Evolutionary conservation across 2,888 invertebrate genomes (phyloP), one percentile per base, ranked within the genome.

Genomic region (Stegophylla sp.): DNA sequence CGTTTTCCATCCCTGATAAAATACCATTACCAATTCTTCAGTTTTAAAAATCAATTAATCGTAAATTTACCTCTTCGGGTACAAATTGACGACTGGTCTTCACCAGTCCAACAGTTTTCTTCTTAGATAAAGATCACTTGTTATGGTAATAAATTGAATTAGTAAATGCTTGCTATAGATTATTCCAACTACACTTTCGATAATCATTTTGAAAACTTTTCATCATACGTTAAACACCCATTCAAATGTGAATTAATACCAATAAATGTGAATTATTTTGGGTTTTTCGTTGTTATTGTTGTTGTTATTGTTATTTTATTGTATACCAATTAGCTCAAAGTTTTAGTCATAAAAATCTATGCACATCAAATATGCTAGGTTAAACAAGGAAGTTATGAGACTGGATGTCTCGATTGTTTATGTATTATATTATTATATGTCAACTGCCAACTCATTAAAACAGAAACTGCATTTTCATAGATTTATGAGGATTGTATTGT

Each of bases 371-470:
- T 13, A 51, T n/a, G n/a, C 5, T 34, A 15, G 3, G 3, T 3
- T 51, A 69, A 28, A 20, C 4, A 10, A 48, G 15, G 3, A 53
- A 1, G 15, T 53, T 53, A 71, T 53, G 20, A 1, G 7, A 34
- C 34, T 34, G 34, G 7, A 34, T n/a, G n/a, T n/a, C n/a, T n/a
- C n/a, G n/a, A n/a, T n/a, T n/a, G 7, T 34, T 5, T 7, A 34
- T 34, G 34, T 34, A 5, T 34, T 34, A 34, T 5, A 34, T 34
- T 34, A 20, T 34, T 28, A 10, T 48, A 69, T n/a, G 34, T n/a
- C 51, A 53, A 69, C 28, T 53, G 51, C 51, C 17, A 43, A 56
- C 41, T 56, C 1, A 41, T 2, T 56, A 72, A 72, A 41, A 41
- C 15, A 23, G 17, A 4, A 56, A 56, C 34, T 41, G 23, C 20